Conservation (phyloP, 1,140 invertebrate genomes). For the Notospermus geniculatus region DNA sequence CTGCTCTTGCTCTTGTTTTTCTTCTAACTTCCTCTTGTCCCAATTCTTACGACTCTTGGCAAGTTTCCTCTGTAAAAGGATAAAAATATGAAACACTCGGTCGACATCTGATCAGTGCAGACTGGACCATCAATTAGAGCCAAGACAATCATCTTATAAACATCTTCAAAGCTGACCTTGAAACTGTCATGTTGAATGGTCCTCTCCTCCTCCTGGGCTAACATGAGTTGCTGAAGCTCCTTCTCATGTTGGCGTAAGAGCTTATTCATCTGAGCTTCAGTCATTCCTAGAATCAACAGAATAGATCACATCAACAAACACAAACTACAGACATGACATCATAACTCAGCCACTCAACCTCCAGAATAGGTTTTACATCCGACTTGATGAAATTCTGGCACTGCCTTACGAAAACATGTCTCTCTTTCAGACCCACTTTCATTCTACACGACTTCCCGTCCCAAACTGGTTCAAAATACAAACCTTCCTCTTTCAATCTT, state of each 20-base stretch:
- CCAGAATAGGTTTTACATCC: too few relatives aligned
- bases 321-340: too few relatives aligned
- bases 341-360: too few relatives aligned
- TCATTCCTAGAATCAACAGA: conserved; percentile 21
- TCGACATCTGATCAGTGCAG: too few relatives aligned
- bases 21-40: conserved; percentile 34
- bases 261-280: conserved; percentile 27
- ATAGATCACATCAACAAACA: neutral
- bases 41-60: conserved; percentile 36
- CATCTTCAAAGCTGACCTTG: too few relatives aligned
- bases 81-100: neutral
- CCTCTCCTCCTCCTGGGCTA: conserved; percentile 28
- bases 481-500: conserved; percentile 30
- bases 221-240: conserved; percentile 25
- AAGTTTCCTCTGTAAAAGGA: conserved; percentile 33
- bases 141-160: too few relatives aligned
- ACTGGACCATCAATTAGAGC: too few relatives aligned
- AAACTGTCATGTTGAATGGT: conserved; percentile 32
- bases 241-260: conserved; percentile 37
- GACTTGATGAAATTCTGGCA: too few relatives aligned
- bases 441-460: neutral
- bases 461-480: conserved; percentile 20
- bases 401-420: too few relatives aligned
- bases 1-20: conserved; percentile 44
- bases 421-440: too few relatives aligned